Evolutionary conservation across 2,113 vertebrate genomes (phyloP), one percentile per base, ranked within the genome.

Genomic region (Lates calcarifer): DNA sequence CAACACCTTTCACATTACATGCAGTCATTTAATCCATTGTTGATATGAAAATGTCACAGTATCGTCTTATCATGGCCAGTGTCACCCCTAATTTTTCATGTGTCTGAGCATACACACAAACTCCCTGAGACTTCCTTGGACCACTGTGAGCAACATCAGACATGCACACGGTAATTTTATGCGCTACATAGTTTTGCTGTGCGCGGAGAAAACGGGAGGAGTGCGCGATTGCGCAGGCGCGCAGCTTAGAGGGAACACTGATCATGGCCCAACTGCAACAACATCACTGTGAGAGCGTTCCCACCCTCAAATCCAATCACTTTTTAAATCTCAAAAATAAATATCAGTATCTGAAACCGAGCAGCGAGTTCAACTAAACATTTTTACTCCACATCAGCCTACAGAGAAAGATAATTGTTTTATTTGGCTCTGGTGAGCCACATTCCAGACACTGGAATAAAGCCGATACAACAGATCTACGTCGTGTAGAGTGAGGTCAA

Each of bases 251-350:
- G n/a, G n/a, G n/a, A n/a, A n/a, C n/a, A n/a, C 49, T 39, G 45
- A 64, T 62, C 6, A 18, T 26, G 0, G 22, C 24, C 56, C 72
- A 67, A 51, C 58, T 31, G 41, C 43, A 79, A 29, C 57, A 64
- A 33, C 60, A 31, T 41, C n/a, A 2, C 62, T 33, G 6, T 6
- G 20, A 14, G 56, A 78, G 11, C 18, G 1, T 73, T 84, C 81
- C 75, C 53, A n/a, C 5, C 58, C 11, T 70, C 5, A 28, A 78
- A 69, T 71, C 71, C 56, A 57, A 9, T 76, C 86, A 74, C 69
- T 45, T n/a, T n/a, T n/a, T n/a, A n/a, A n/a, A 53, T 56, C 76
- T 41, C 56, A 69, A 87, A 85, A 79, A 86, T 37, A 92, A 89
- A 89, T 49, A 70, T 53, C 13, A 55, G 43, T 35, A 31, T 69